Percentiles rank a stretch among this genome's conserved stretches.
Evolutionary conservation across 2,888 invertebrate species (phyloP).

Genomic region (Apodemia hepburni): DNA sequence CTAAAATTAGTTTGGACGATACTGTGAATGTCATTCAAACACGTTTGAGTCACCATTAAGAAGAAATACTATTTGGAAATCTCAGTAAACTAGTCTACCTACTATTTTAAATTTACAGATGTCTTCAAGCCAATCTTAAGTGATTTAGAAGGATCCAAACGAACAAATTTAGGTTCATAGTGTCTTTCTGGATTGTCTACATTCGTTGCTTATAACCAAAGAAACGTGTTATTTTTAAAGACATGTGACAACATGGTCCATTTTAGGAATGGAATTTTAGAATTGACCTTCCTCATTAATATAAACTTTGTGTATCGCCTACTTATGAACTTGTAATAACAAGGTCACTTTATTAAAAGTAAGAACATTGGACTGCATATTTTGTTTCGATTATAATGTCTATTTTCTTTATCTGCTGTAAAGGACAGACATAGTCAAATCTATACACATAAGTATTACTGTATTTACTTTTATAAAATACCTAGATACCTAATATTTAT

Average conservation of each 20-base stretch:
- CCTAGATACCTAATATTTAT: too few species aligned
- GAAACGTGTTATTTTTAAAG: background rate
- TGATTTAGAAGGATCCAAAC: background rate
- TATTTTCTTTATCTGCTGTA: too few species aligned
- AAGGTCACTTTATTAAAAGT: too few species aligned
- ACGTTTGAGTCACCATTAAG: slow-evolving; percentile 50
- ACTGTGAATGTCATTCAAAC: slow-evolving; percentile 37
- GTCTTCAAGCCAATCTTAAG: background rate
- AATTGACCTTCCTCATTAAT: too few species aligned
- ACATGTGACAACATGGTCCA: background rate
- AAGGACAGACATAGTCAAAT: too few species aligned
- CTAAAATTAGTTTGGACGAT: slow-evolving; percentile 58
- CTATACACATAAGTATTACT: too few species aligned
- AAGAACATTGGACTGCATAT: too few species aligned
- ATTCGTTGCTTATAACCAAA: background rate
- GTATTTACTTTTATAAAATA: too few species aligned
- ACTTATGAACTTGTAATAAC: too few species aligned
- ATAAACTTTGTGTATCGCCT: too few species aligned
- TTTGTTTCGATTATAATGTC: too few species aligned
- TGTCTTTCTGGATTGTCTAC: background rate
- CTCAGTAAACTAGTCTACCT: background rate
- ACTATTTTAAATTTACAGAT: background rate
- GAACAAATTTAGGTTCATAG: background rate
- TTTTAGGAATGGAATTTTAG: background rate
- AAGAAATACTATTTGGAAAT: slow-evolving; percentile 26